Evolutionary conservation across 2,797 vertebrate genomes (phyloP), one percentile per base, ranked within the genome.

Genomic region (Pampus argenteus): DNA sequence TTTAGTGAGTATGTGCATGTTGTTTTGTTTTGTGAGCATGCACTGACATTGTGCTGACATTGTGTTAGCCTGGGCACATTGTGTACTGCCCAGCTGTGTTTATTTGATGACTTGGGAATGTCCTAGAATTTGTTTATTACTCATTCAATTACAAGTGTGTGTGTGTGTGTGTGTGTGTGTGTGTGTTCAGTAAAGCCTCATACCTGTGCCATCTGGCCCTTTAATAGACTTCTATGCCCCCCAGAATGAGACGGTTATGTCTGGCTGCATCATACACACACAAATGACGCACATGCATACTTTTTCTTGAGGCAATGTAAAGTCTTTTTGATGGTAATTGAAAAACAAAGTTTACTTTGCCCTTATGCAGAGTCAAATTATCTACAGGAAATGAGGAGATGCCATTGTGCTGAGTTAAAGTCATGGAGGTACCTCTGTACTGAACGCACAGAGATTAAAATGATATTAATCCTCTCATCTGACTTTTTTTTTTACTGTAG

Each of bases 121-220:
- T n/a, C 70, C 78, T 49, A 15, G 66, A 86, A 78, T 85, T 77
- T 86, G 57, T 79, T 79, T 84, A 75, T 90, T 86, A 86, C 88
- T 87, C 69, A 79, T 87, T 82, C 74, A 87, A 76, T 86, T 76
- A 84, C 49, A 67, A 78, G 67, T 34, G 28, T 79, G 54, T 45
- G 44, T 55, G 45, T 63, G 38, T 57, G 62, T 47, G 25, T 36
- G 47, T 45, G 34, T 71, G 29, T 81, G 73, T 60, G 51, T 71
- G 74, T 60, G 38, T 59, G 61, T 86, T 78, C 71, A 79, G 64
- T 81, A 69, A 78, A 78, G 74, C 71, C 61, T 76, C 63, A 81
- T 88, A 91, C 89, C 87, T 89, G 76, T 66, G 26, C 90, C 90
- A 92, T 91, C 90, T 91, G 91, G 85, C 55, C 29, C 68, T 75